Conservation (phyloP, 2,113 vertebrate species). For the Melanocharis versteri region DNA sequence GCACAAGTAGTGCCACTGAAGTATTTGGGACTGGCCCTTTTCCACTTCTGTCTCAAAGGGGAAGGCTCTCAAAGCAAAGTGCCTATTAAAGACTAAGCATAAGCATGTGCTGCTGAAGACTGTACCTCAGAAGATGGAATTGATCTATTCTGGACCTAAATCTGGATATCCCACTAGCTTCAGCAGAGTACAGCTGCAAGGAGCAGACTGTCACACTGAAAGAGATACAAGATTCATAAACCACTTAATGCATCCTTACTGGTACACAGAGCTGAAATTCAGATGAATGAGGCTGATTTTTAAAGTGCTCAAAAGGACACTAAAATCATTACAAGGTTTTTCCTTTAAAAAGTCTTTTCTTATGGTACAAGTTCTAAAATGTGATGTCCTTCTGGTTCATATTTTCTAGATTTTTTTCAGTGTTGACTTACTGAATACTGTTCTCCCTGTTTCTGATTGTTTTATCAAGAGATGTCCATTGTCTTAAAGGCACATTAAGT, state of each 20-base stretch:
- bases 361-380: not conserved
- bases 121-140: not conserved
- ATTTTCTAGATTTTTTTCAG: not conserved
- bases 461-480: not conserved
- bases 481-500: not conserved
- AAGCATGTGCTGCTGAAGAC: not conserved
- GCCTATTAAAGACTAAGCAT: slow-evolving; percentile 33
- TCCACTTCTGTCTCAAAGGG: not conserved
- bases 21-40: not conserved
- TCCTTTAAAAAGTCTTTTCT: not conserved
- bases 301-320: not conserved
- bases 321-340: not conserved
- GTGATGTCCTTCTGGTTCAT: not conserved
- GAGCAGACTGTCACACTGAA: not conserved
- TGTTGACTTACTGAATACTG: not conserved
- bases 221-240: not conserved
- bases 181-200: slow-evolving; percentile 21
- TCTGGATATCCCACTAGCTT: not conserved
- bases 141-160: not conserved
- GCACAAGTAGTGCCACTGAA: not conserved
- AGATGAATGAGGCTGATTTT: not conserved
- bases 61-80: slow-evolving; percentile 23
- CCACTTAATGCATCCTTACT: not conserved
- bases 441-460: not conserved
- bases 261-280: not conserved